A percentile compares a stretch with the other conserved stretches of the same genome.
These are phyloP conservation scores for Oxyura jamaicensis DNA, from an alignment of 2,113 vertebrate species.

Conservation along the genomic window DNA sequence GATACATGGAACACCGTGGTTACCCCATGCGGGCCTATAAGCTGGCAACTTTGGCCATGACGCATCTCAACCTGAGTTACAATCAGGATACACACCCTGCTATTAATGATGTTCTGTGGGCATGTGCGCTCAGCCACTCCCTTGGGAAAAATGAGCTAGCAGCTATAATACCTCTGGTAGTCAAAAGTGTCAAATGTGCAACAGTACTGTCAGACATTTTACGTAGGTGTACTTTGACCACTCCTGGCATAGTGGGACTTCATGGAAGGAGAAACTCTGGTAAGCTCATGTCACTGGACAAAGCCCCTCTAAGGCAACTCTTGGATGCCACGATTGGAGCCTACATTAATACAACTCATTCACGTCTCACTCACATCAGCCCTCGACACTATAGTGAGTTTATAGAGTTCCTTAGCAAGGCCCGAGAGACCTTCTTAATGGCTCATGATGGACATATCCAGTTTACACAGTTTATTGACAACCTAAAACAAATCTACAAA, in stretches of 20 bases:
- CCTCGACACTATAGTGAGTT: constrained; percentile 88
- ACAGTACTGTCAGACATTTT: constrained; percentile 87
- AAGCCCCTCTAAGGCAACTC: constrained; percentile 84
- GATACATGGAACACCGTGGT: constrained; percentile 88
- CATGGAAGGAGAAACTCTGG: constrained; percentile 86
- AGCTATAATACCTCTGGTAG: constrained; percentile 87
- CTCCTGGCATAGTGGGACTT: constrained; percentile 85
- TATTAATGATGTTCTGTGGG: constrained; percentile 88
- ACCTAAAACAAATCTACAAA: constrained; percentile 89
- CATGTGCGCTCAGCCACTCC: constrained; percentile 86
- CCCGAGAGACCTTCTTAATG: constrained; percentile 87
- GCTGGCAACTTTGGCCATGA: constrained; percentile 86
- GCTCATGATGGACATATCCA: constrained; percentile 87
- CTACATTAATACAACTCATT: constrained; percentile 86
- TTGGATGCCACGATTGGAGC: constrained; percentile 85
- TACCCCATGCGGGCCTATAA: constrained; percentile 88
- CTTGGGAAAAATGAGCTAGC: constrained; percentile 87
- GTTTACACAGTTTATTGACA: constrained; percentile 88
- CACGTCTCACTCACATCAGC: constrained; percentile 87
- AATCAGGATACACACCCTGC: constrained; percentile 90
- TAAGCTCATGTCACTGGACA: constrained; percentile 89
- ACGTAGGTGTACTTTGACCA: constrained; percentile 86
- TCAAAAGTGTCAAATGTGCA: constrained; percentile 88
- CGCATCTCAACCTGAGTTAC: constrained; percentile 88
- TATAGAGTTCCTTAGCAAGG: constrained; percentile 88